Base-by-base conservation (phyloP, 2,797 vertebrate species). In the Halcyon chelicuti region DNA sequence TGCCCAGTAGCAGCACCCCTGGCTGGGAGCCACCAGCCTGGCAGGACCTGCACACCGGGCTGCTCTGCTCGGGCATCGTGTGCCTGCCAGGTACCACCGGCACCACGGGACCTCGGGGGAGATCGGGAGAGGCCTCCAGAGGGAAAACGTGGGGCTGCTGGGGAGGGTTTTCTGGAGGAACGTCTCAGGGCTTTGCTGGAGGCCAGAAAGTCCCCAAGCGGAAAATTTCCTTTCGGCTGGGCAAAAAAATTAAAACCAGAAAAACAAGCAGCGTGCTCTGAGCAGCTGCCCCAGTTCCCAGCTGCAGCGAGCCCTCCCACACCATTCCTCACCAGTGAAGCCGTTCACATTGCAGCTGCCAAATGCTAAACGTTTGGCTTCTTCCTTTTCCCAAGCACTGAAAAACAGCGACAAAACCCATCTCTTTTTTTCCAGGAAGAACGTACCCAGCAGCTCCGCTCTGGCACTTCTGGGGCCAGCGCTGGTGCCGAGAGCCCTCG, bases 11-110 rank as follows among this genome's bases (percentile, higher is more conserved):
- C 33, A 31, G 87, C 80, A 47, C 26, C 35, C 31, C 31, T 42
- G 57, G 15, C 80, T 74, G 16, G 83, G 94, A 91, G 29, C 90
- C 63, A 1, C 94, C 85, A 2, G 80, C 84, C n/a, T 97, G 96
- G 76, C 97, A 98, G 90, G 92, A 93, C 17, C 98, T 99, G 83
- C 91, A 95, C 1, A 0, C 65, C 0, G 94, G 98, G 94, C 97
- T 99, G 26, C 88, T 99, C 51, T 97, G 95, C 95, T 98, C 98
- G 1, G 98, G 98, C 97, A 95, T 99, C 23, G 96, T 98, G 37
- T 98, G 98, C 94, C 98, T 99, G 77, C 99, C 99, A 98, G 99
- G 99, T 99, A 97, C 85, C 9, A 1, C 37, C 44, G 3, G 62
- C 65, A 17, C 44, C 0, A 0, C 0, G 1, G 33, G 61, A 39